Evolutionary conservation across 2,113 vertebrate genomes (phyloP), one percentile per base, ranked within the genome.

Genomic region (Thunnus thynnus): DNA sequence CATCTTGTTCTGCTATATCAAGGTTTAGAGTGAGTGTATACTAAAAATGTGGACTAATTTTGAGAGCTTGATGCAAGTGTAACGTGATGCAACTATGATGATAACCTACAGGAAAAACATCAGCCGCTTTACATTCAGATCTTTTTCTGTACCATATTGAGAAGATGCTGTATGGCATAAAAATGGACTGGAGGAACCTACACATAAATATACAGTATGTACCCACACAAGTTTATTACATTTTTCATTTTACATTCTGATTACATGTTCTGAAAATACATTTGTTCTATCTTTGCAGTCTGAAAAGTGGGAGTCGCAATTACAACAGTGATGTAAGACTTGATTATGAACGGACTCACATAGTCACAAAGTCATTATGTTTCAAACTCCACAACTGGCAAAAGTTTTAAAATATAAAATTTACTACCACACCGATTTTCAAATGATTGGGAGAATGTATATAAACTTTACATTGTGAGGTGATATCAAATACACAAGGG

Each of bases 71-170:
- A 69, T 55, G 57, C 36, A 72, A 80, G 67, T 50, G 47, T 66
- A 61, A 82, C 82, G 51, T 76, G 41, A 81, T 73, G 78, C 78
- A 86, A 80, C 27, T 12, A 70, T 77, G 68, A 78, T 16, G 55
- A 76, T 64, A 77, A 36, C 50, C 41, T 36, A 44, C 9, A 71
- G 22, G 62, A 57, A 68, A 65, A 66, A 70, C 22, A 72, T 47
- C 10, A 18, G 22, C 57, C 55, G 47, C 64, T 17, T 67, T 44
- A 30, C 14, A 54, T 56, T 36, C n/a, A 65, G 55, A 18, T 0
- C 9, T 46, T 80, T 54, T 44, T 76, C 22, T 66, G 18, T 36
- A 27, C 18, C n/a, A 16, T 61, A 47, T 44, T 51, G 20, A 67
- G n/a, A 57, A 52, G n/a, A 66, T 58, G 62, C 17, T 47, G 55